A percentile compares a stretch with the other conserved stretches of the same genome.
Conservation (phyloP, 2,888 invertebrate genomes). For the Dicyrtomina minuta region DNA sequence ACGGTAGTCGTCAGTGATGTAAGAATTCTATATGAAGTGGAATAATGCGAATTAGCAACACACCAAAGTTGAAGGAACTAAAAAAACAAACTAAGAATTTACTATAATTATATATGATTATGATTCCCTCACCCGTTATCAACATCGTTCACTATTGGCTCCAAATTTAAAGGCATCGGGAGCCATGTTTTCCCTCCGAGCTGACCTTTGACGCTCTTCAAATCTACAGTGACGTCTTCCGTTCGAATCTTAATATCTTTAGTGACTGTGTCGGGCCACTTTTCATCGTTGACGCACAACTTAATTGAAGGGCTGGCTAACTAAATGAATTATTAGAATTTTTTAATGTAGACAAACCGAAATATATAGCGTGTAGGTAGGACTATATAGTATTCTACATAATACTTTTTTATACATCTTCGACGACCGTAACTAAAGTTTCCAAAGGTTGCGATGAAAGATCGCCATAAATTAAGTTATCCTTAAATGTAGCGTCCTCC, state of each 20-base stretch:
- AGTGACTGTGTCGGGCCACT: conserved; percentile 53
- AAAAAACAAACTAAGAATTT: no score
- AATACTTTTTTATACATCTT: no score
- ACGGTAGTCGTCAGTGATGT: no score
- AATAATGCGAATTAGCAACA: no score
- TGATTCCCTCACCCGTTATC: conserved; percentile 41
- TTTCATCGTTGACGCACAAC: conserved; percentile 38
- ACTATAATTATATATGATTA: no score
- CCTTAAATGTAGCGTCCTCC: conserved; percentile 59
- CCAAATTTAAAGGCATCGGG: conserved; percentile 84
- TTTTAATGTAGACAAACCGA: no score
- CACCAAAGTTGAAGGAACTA: no score
- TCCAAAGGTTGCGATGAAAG: conserved; percentile 86
- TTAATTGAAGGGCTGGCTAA: conserved; percentile 71
- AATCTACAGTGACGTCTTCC: conserved; percentile 85
- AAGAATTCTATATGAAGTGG: no score
- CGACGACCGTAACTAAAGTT: conserved; percentile 70
- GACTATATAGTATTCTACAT: no score
- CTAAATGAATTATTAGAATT: no score
- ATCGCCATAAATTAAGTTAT: conserved; percentile 78
- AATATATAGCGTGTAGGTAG: no score
- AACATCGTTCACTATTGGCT: conserved; percentile 65
- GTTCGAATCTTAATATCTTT: conserved; percentile 85
- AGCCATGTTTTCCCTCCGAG: conserved; percentile 84
- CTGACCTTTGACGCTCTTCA: conserved; percentile 91